Conservation (phyloP, 2,113 vertebrate species). For the Cervus canadensis region DNA sequence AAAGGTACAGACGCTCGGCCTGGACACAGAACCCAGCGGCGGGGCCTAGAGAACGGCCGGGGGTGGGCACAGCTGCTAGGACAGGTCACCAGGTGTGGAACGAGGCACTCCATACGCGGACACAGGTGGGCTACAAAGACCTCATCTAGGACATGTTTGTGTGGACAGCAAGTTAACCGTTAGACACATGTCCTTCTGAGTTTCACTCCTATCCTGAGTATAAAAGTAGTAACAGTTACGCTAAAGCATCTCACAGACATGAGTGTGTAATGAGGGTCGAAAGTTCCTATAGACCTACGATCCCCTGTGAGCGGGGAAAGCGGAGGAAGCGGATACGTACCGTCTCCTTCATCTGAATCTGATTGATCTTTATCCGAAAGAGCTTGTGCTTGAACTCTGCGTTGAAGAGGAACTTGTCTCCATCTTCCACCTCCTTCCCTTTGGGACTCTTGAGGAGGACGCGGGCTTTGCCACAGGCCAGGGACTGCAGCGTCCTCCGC, state of each 20-base stretch:
- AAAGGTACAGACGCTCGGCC: background rate
- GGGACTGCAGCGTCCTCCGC: conserved; percentile 85
- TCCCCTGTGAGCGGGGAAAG: background rate
- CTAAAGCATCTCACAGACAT: background rate
- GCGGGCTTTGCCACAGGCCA: conserved; percentile 87
- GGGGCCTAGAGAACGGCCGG: background rate
- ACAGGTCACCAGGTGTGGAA: background rate
- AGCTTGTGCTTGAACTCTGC: conserved; percentile 87
- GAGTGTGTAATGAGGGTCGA: accelerated
- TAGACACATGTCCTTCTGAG: background rate
- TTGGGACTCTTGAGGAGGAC: conserved; percentile 85
- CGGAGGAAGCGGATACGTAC: conserved; percentile 70
- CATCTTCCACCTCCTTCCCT: conserved; percentile 86
- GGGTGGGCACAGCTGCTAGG: background rate
- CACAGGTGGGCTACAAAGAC: background rate
- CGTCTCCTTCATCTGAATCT: conserved; percentile 90
- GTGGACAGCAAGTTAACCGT: accelerated
- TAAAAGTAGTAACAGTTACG: accelerated
- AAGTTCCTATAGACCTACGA: accelerated
- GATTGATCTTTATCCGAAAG: conserved; percentile 89
- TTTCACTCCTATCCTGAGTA: background rate
- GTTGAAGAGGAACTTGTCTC: conserved; percentile 85
- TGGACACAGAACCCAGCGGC: no score
- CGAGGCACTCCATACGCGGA: accelerated
- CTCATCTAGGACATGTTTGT: accelerated